Base-by-base conservation (phyloP, 2,797 vertebrate species). In the Neopelma chrysocephalum region DNA sequence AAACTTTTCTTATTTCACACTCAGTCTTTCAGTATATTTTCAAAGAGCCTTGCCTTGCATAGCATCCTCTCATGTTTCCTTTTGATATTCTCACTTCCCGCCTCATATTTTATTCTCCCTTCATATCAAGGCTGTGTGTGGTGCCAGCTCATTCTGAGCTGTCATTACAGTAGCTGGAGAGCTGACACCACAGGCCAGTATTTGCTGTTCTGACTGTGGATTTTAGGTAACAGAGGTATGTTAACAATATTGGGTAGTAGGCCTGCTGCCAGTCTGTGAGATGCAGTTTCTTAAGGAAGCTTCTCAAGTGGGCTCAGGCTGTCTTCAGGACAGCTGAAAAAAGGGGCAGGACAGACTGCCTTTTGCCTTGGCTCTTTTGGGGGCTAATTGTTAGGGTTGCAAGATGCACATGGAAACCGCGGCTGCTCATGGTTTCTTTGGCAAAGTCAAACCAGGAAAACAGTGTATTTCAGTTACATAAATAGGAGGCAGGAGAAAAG, bases 71-170 rank as follows among this genome's bases (percentile, higher is more conserved):
- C 87, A 88, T 89, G 76, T 94, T 93, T 87, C 65, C 84, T 95
- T 95, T 96, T 96, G 94, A 97, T 96, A 89, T 65, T 93, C 94
- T 95, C 87, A 27, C 84, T 93, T 95, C 73, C 65, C 4, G 0
- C 84, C 72, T 95, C 82, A 92, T 96, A 88, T 96, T 93, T 97
- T 94, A 94, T 93, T 97, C 95, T 92, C 36, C 61, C 57, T 91
- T 90, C 72, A 53, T 87, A 86, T 83, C 89, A 93, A 81, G 87
- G 80, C 87, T 88, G 72, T 86, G 70, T 87, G 69, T 96, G 89
- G 84, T 82, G 20, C 76, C 76, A 68, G 76, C 76, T 96, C 54
- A 40, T 82, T 85, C 73, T 70, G 80, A 94, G 80, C 82, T 86
- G 80, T 94, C 80, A 57, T 68, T 79, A 57, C 68, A 40, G 66